Conservation (phyloP, 2,797 vertebrate species). For the Leptodactylus fallax region DNA sequence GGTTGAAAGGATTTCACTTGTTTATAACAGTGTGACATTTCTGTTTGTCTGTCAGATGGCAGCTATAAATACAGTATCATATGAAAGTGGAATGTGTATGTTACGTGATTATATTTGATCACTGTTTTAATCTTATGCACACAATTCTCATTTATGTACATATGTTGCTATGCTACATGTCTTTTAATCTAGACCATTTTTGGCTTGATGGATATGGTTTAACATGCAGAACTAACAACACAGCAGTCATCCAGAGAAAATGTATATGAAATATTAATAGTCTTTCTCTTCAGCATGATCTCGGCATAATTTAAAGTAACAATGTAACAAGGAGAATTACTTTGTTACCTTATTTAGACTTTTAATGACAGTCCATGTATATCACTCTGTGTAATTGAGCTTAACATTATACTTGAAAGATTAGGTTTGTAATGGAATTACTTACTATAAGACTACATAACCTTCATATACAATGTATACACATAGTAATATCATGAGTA, state of each 20-base stretch:
- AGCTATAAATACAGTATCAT: neutral
- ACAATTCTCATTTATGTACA: neutral
- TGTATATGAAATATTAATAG: conserved; percentile 43
- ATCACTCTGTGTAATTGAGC: conserved; percentile 4
- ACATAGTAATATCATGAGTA: neutral
- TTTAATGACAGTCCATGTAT: conserved; percentile 34
- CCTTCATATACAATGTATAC: neutral
- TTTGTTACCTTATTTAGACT: conserved; percentile 55
- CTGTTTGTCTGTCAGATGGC: neutral
- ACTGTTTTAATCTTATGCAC: neutral
- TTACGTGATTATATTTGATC: conserved; percentile 25
- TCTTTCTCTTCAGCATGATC: conserved; percentile 31
- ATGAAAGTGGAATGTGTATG: conserved; percentile 5
- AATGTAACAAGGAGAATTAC: conserved; percentile 26
- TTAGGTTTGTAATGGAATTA: conserved; percentile 22
- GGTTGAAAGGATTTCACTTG: neutral
- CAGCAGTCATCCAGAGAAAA: conserved; percentile 32
- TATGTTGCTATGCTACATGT: conserved; percentile 2
- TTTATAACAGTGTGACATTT: neutral
- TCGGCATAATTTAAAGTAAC: conserved; percentile 20
- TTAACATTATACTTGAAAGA: conserved; percentile 16
- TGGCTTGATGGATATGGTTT: neutral
- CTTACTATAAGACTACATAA: neutral
- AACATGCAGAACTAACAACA: conserved; percentile 17
- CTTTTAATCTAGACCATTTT: conserved; percentile 19